phyloP scores from a whole-genome alignment of 2,113 vertebrate genomes.

The Proteles cristata region DNA sequence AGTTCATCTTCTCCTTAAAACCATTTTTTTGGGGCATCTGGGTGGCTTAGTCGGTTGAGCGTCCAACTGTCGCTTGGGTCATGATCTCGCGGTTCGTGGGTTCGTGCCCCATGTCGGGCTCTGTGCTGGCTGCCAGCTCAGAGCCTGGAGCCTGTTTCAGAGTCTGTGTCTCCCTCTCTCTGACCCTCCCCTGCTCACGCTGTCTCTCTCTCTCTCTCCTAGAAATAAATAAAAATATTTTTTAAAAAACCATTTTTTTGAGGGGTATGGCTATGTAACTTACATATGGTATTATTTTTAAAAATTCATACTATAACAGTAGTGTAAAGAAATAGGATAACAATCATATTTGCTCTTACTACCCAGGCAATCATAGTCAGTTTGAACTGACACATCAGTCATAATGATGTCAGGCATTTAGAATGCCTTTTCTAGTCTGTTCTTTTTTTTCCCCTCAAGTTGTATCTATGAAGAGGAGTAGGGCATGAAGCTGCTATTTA shows the following conservation, averaged over 20 bases:
- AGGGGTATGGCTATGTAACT: background rate
- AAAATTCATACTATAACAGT: background rate
- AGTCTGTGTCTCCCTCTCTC: too few relatives aligned
- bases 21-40: background rate
- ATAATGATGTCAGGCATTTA: too few relatives aligned
- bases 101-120: too few relatives aligned
- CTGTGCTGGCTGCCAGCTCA: too few relatives aligned
- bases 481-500: background rate
- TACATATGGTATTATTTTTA: background rate
- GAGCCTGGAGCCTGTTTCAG: too few relatives aligned
- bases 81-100: too few relatives aligned
- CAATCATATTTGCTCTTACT: background rate
- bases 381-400: background rate
- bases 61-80: too few relatives aligned
- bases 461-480: background rate
- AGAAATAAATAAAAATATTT: too few relatives aligned
- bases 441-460: background rate
- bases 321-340: background rate
- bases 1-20: background rate
- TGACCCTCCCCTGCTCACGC: too few relatives aligned
- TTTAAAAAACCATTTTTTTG: background rate
- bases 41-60: too few relatives aligned
- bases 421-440: too few relatives aligned
- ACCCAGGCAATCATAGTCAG: background rate
- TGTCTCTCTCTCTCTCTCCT: too few relatives aligned